These are phyloP conservation scores for Hypolimnas misippus DNA, from an alignment of 2,888 invertebrate genomes.

Conservation along the genomic window DNA sequence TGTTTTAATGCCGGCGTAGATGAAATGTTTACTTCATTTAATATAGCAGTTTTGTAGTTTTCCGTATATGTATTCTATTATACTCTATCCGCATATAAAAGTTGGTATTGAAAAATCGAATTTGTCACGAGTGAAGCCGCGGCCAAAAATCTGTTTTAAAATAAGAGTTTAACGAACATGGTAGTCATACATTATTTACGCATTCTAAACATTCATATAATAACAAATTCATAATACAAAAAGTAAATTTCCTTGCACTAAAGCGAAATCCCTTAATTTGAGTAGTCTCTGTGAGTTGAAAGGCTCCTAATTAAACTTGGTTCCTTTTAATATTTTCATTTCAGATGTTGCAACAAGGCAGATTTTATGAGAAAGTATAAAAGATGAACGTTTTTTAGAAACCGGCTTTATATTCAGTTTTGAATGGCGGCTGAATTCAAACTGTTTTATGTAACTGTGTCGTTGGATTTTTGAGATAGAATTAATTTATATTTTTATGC, in stretches of 20 bases:
- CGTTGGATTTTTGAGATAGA: not conserved
- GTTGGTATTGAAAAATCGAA: too few relatives aligned
- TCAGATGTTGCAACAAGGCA: conserved; percentile 14
- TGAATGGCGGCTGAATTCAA: conserved; percentile 10
- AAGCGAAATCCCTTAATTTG: conserved; percentile 21
- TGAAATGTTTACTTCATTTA: conserved; percentile 24
- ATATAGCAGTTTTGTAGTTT: not conserved
- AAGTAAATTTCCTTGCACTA: not conserved
- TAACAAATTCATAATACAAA: not conserved
- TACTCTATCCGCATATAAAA: too few relatives aligned
- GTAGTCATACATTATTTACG: not conserved
- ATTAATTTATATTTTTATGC: not conserved
- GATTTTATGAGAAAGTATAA: conserved; percentile 16
- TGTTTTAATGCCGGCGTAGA: conserved; percentile 30
- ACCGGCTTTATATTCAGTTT: conserved; percentile 11
- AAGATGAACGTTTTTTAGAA: conserved; percentile 12
- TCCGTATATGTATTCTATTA: too few relatives aligned
- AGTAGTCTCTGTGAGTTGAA: conserved; percentile 19
- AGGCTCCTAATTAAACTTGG: conserved; percentile 32
- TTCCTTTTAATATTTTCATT: conserved; percentile 33
- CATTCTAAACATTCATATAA: not conserved
- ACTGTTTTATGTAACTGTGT: not conserved
- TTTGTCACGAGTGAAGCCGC: too few relatives aligned
- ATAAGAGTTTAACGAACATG: too few relatives aligned
- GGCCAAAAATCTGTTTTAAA: too few relatives aligned